Conservation (phyloP, 2,113 vertebrate species). For the Phalacrocorax pelagicus region DNA sequence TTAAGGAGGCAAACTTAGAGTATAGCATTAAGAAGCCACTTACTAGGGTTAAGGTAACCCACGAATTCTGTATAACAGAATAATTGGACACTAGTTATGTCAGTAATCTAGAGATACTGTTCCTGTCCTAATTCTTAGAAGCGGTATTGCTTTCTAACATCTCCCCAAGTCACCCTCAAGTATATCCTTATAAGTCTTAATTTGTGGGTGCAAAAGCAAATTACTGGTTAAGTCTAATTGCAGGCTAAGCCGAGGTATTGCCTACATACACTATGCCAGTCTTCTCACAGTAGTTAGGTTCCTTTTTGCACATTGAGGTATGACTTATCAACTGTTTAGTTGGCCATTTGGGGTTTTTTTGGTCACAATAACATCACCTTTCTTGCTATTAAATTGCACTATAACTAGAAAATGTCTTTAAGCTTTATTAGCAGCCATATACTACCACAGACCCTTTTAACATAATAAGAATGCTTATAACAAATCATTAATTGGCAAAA, state of each 20-base stretch:
- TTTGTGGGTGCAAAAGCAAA: not conserved
- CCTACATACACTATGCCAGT: not conserved
- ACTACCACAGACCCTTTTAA: not conserved
- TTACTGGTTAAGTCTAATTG: not conserved
- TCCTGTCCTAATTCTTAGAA: not conserved
- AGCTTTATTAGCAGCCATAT: not conserved
- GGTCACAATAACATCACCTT: not conserved
- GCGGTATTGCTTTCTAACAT: not conserved
- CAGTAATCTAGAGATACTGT: not conserved
- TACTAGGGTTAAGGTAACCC: not conserved
- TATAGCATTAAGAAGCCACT: slow-evolving; percentile 2
- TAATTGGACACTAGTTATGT: not conserved
- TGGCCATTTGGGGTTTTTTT: not conserved
- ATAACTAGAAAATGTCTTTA: not conserved
- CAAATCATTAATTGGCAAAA: not conserved
- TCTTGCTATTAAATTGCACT: not conserved
- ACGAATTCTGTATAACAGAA: not conserved
- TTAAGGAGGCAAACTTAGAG: slow-evolving; percentile 20
- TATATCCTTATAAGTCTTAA: fast-evolving
- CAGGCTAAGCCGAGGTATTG: not conserved
- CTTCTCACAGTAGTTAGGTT: not conserved
- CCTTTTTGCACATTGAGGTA: not conserved
- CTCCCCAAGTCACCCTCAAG: not conserved
- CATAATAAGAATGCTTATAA: not conserved
- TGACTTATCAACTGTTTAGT: not conserved